Base-by-base conservation (phyloP, 1,140 invertebrate genomes). In the Mactra quadrangularis region DNA sequence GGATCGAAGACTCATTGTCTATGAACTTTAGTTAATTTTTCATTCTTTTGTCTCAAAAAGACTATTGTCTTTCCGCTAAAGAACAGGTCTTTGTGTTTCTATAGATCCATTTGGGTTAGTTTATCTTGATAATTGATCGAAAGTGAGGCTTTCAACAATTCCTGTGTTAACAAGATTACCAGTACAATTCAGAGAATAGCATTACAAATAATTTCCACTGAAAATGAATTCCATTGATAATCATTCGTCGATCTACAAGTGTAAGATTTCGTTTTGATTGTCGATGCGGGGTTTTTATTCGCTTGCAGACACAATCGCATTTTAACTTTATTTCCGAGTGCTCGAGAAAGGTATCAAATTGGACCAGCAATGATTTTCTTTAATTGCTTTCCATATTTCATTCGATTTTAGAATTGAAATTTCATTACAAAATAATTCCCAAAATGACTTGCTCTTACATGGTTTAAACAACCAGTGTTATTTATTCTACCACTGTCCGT, bases 121-220 rank as follows among this genome's bases (percentile, higher is more conserved):
- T 52, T 66, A 47, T 66, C 59, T 52, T 60, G 7, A 29, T 53
- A 76, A 78, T 78, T 78, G 62, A 66, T 78, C 59, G 15, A 17
- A 11, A 45, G 75, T 78, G 75, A 66, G 38, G 50, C n/a, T 66
- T 78, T 78, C 75, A 41, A 78, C 25, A 47, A 45, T 13, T 17
- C 45, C 27, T 4, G 75, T 66, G 75, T 78, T 78, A 78, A 78
- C 75, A 66, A 78, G 75, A 78, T 78, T 66, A 78, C 38, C 47
- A 60, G 33, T 31, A 66, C 22, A 22, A 41, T 66, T 13, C 31
- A 78, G 47, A 78, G 75, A 60, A 78, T 66, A 78, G 75, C 35
- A 66, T 66, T 78, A 64, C 62, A 74, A 55, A 68, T 41, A 68
- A 78, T 64, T n/a, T 64, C 35, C 35, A 64, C 47, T 66, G 75